A percentile compares a stretch with the other conserved stretches of the same genome.
phyloP scores from a whole-genome alignment of 2,888 invertebrate genomes.

The Plebejus anna region DNA sequence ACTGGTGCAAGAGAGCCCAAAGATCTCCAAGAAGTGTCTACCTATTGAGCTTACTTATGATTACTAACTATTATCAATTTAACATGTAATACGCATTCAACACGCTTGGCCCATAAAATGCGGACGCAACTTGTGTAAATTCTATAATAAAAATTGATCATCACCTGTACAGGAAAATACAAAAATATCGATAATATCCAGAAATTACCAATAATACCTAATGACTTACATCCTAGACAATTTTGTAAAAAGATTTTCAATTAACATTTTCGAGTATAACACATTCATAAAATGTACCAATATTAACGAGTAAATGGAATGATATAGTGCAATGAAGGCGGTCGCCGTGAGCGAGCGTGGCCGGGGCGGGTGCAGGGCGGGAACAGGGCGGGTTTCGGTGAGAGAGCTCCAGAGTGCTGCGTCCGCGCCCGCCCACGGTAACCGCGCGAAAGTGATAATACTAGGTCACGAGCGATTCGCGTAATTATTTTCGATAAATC shows the following conservation, averaged over 20 bases:
- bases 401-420: neutral
- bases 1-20: neutral
- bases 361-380: neutral
- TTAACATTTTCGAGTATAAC: neutral
- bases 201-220: neutral
- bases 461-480: neutral
- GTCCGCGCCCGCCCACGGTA: neutral
- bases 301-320: constrained; percentile 25
- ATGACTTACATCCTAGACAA: neutral
- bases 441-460: neutral
- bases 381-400: neutral
- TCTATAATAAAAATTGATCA: constrained; percentile 1
- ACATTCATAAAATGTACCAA: neutral
- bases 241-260: neutral
- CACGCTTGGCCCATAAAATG: neutral
- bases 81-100: neutral
- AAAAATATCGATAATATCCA: constrained; percentile 1
- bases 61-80: neutral
- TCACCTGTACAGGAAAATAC: neutral
- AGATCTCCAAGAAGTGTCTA: constrained; percentile 4
- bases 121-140: neutral
- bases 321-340: neutral
- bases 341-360: neutral
- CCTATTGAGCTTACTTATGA: neutral
- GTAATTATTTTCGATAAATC: neutral